Percentiles rank a stretch among this genome's conserved stretches.
These are phyloP conservation scores for Nanorana parkeri DNA, from an alignment of 2,113 vertebrate species.

Conservation along the genomic window DNA sequence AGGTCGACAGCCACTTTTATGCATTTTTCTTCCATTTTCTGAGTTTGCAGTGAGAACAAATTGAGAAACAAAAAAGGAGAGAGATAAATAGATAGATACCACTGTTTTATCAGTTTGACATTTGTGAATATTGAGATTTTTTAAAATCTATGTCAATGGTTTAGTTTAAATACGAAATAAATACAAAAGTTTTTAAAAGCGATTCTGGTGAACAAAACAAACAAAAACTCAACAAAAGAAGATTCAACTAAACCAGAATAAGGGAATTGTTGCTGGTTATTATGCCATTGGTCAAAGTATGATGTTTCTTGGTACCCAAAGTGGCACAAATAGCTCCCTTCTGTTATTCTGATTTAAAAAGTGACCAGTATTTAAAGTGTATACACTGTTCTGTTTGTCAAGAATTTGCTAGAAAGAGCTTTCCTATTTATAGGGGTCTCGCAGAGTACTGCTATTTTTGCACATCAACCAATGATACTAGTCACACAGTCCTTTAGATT, in stretches of 20 bases:
- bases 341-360: conserved; percentile 16
- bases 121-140: conserved; percentile 62
- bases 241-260: conserved; percentile 43
- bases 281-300: conserved; percentile 35
- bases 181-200: conserved; percentile 50
- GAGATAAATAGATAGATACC: not conserved
- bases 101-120: not conserved
- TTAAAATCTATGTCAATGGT: conserved; percentile 57
- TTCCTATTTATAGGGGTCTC: conserved; percentile 15
- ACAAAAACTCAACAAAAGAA: conserved; percentile 56
- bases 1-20: too few relatives aligned
- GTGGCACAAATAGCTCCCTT: conserved; percentile 34
- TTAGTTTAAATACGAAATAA: conserved; percentile 41
- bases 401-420: conserved; percentile 27
- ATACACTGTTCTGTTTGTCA: conserved; percentile 39
- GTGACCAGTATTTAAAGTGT: conserved; percentile 24
- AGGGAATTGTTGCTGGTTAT: conserved; percentile 17
- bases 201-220: conserved; percentile 48
- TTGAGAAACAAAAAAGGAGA: conserved; percentile 64
- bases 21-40: too few relatives aligned
- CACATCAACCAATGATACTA: conserved; percentile 40
- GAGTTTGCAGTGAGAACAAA: conserved; percentile 71
- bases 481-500: conserved; percentile 58
- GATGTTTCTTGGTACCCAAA: conserved; percentile 10
- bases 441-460: conserved; percentile 25